Percentiles rank a stretch among this genome's conserved stretches.
Conservation (phyloP, 2,797 vertebrate species). For the Sternarchorhynchus goeldii region DNA sequence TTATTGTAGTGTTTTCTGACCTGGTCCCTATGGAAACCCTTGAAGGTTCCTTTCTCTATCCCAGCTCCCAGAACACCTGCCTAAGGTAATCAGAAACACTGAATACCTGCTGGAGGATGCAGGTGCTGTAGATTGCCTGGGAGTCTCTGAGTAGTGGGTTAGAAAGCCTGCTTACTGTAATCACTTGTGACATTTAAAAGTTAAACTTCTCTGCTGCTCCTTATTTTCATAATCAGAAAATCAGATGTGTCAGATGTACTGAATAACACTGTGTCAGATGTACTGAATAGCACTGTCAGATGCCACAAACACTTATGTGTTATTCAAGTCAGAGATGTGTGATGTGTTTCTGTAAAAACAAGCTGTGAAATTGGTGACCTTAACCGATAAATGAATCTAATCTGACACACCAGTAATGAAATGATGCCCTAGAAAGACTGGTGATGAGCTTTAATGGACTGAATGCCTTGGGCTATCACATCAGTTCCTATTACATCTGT, state of each 20-base stretch:
- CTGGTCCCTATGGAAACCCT: too few species aligned
- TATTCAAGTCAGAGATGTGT: conserved; percentile 9
- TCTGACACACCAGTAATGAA: conserved; percentile 11
- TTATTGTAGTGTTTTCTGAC: too few species aligned
- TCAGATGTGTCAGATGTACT: background rate
- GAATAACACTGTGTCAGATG: background rate
- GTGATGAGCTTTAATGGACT: background rate
- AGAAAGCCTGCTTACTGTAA: too few species aligned
- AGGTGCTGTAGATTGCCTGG: too few species aligned
- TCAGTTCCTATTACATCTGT: conserved; percentile 11
- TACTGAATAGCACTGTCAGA: background rate
- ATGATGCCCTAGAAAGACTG: background rate
- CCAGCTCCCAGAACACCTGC: too few species aligned
- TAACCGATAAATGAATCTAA: background rate
- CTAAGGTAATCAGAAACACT: too few species aligned
- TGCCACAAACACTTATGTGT: conserved; percentile 3
- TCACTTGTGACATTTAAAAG: background rate
- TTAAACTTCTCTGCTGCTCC: background rate
- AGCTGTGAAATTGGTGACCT: background rate
- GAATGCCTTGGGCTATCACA: conserved; percentile 1
- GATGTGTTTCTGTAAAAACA: background rate
- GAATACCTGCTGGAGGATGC: too few species aligned
- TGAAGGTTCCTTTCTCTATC: too few species aligned
- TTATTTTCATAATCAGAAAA: background rate
- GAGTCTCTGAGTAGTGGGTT: too few species aligned